Percentiles rank a stretch among this genome's conserved stretches.
These are phyloP conservation scores for Cephus spinipes DNA, from an alignment of 2,888 invertebrate genomes.

Conservation along the genomic window DNA sequence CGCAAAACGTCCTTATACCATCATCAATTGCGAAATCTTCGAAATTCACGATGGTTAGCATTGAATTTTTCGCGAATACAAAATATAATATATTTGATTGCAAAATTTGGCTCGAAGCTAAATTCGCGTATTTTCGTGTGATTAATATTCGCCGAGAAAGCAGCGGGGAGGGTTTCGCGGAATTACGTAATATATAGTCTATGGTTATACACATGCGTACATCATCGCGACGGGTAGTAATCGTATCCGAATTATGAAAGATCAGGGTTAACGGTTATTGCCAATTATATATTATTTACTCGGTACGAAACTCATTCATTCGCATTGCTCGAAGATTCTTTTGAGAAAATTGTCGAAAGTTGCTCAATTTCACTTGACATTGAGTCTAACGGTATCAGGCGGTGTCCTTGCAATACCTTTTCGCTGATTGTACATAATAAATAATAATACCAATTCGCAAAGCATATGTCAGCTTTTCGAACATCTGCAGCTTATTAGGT, in stretches of 20 bases:
- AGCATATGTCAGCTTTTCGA: constrained; percentile 31
- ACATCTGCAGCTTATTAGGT: constrained; percentile 12
- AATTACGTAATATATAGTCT: not conserved
- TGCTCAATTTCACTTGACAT: not conserved
- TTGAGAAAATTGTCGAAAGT: not conserved
- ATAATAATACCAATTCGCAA: constrained; percentile 19
- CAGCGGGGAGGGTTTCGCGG: not conserved
- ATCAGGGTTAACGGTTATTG: not conserved
- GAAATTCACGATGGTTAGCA: too few relatives aligned
- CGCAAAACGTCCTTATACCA: not conserved
- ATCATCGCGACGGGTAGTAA: not conserved
- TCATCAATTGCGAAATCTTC: not conserved
- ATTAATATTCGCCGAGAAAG: not conserved
- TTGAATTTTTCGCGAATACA: not conserved
- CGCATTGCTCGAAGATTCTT: not conserved
- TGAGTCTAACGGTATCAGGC: not conserved
- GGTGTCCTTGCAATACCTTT: not conserved
- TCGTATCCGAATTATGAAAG: not conserved
- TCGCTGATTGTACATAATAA: constrained; percentile 27
- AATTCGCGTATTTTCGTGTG: not conserved
- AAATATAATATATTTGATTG: too few relatives aligned
- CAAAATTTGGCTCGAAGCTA: not conserved
- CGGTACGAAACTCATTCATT: not conserved
- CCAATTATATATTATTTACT: not conserved
- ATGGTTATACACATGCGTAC: not conserved